Conservation (phyloP, 1,140 invertebrate species). For the Papilio aristodemus region DNA sequence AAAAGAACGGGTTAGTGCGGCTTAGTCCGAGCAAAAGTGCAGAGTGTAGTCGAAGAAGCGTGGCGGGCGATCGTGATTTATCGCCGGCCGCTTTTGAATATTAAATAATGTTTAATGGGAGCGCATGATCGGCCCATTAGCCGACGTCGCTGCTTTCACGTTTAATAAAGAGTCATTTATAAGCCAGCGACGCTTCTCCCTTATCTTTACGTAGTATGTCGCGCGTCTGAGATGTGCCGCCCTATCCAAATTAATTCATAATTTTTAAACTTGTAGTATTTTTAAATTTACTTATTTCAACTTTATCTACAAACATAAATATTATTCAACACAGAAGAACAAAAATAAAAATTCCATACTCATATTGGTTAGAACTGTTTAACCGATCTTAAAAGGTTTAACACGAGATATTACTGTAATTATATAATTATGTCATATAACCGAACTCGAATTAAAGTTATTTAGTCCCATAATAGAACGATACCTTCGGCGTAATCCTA, state of each 20-base stretch:
- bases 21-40: slow-evolving; percentile 70
- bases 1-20: slow-evolving; percentile 57
- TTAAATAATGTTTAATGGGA: slow-evolving; percentile 81
- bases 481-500: slow-evolving; percentile 62
- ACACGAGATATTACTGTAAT: background rate
- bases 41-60: slow-evolving; percentile 71
- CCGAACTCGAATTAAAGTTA: background rate
- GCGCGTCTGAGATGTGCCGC: slow-evolving; percentile 76
- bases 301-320: slow-evolving; percentile 36
- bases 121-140: slow-evolving; percentile 80
- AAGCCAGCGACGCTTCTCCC: slow-evolving; percentile 76
- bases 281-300: slow-evolving; percentile 26
- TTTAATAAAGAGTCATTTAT: slow-evolving; percentile 81
- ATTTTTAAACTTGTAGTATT: slow-evolving; percentile 64
- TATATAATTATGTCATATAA: background rate
- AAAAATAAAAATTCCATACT: background rate
- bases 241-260: slow-evolving; percentile 78
- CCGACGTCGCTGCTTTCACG: slow-evolving; percentile 77
- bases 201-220: slow-evolving; percentile 78
- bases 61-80: slow-evolving; percentile 78
- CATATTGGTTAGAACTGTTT: background rate
- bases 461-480: slow-evolving; percentile 37
- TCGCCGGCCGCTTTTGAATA: slow-evolving; percentile 78
- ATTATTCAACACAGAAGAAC: slow-evolving; percentile 33
- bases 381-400: background rate